Conservation (phyloP, 2,113 vertebrate genomes). For the Lampris megalopsis region DNA sequence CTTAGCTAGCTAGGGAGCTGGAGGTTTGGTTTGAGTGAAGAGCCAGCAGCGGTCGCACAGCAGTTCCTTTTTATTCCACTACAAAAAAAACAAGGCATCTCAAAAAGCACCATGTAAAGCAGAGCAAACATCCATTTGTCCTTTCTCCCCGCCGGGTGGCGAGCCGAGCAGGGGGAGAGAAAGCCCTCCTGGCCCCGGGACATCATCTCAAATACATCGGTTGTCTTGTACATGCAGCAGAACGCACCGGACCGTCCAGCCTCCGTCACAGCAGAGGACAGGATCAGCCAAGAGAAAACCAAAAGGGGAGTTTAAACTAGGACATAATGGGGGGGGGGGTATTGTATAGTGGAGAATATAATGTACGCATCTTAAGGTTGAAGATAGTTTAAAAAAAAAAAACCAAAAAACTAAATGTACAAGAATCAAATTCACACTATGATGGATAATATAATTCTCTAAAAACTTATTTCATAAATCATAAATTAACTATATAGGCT, state of each 20-base stretch:
- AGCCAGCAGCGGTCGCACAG: constrained; percentile 67
- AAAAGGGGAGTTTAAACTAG: constrained; percentile 13
- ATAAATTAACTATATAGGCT: neutral
- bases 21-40: too few species aligned
- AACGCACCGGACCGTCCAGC: constrained; percentile 40
- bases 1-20: too few species aligned
- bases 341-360: constrained; percentile 9
- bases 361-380: neutral
- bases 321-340: neutral
- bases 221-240: constrained; percentile 65
- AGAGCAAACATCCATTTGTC: constrained; percentile 55
- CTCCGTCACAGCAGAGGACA: constrained; percentile 35
- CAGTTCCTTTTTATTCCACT: constrained; percentile 79
- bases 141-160: constrained; percentile 21
- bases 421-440: constrained; percentile 47
- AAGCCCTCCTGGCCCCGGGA: constrained; percentile 35
- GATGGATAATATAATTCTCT: constrained; percentile 41
- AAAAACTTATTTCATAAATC: constrained; percentile 29
- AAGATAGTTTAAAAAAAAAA: constrained; percentile 14
- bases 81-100: constrained; percentile 71
- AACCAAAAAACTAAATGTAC: constrained; percentile 11
- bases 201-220: constrained; percentile 16
- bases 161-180: constrained; percentile 40
- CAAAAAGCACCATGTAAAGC: constrained; percentile 71
- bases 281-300: constrained; percentile 3